These are phyloP conservation scores for Lingula anatina DNA, from an alignment of 2,888 invertebrate genomes.

Conservation along the genomic window DNA sequence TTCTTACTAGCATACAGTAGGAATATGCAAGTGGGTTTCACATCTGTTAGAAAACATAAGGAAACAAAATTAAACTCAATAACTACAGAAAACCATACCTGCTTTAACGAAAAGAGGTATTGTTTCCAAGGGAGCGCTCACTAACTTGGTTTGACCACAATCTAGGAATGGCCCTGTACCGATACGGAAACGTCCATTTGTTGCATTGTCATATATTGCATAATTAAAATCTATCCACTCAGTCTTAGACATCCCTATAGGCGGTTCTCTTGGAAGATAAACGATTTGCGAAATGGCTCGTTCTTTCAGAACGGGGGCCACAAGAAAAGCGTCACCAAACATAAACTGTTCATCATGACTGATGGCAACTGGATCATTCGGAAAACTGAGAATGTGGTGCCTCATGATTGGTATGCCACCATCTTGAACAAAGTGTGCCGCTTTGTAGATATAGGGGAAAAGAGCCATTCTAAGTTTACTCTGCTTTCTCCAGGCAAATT, in stretches of 20 bases:
- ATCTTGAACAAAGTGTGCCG: conserved; percentile 6
- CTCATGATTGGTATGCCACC: conserved; percentile 7
- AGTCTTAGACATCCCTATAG: too few relatives aligned
- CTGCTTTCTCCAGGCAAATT: conserved; percentile 7
- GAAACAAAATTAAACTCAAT: too few relatives aligned
- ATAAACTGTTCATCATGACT: conserved; percentile 1
- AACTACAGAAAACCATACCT: conserved; percentile 3
- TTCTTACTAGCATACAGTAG: too few relatives aligned
- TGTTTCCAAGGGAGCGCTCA: conserved; percentile 5
- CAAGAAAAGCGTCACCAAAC: conserved; percentile 7
- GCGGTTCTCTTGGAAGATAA: conserved; percentile 1
- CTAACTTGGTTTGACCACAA: background rate
- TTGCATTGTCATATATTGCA: conserved; percentile 2
- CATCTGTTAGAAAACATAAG: too few relatives aligned
- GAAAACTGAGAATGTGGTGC: conserved; percentile 6
- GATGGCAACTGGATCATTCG: conserved; percentile 2
- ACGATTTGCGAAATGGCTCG: background rate
- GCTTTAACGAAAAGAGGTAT: conserved; percentile 2
- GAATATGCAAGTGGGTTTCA: too few relatives aligned
- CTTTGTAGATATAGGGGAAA: conserved; percentile 8
- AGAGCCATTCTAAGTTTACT: conserved; percentile 7
- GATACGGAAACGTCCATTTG: conserved; percentile 5
- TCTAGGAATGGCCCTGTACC: background rate
- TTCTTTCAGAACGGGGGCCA: conserved; percentile 1
- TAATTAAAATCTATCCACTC: conserved; percentile 6